Percentiles rank a stretch among this genome's conserved stretches.
phyloP scores from a whole-genome alignment of 2,888 invertebrate species.

The Myathropa florea region DNA sequence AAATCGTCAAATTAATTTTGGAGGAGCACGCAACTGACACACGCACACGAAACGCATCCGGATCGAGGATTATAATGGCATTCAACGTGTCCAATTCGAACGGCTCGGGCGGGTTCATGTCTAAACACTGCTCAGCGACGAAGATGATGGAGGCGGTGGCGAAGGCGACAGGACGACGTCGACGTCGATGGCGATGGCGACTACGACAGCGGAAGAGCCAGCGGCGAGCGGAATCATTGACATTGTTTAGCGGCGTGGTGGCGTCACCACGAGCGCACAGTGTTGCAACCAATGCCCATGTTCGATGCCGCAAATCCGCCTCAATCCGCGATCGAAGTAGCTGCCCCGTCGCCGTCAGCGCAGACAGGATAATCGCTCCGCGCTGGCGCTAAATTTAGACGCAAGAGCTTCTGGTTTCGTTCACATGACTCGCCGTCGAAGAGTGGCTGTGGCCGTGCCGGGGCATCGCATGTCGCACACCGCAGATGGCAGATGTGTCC shows the following conservation, averaged over 20 bases:
- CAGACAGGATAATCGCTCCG: slow-evolving; percentile 60
- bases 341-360: slow-evolving; percentile 73
- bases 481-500: slow-evolving; percentile 63
- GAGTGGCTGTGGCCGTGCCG: slow-evolving; percentile 14
- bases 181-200: too few relatives aligned
- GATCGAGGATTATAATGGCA: slow-evolving; percentile 56
- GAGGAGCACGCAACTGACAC: slow-evolving; percentile 15
- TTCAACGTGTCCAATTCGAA: slow-evolving; percentile 61
- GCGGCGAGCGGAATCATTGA: slow-evolving; percentile 65
- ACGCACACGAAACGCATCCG: slow-evolving; percentile 34
- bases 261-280: slow-evolving; percentile 50
- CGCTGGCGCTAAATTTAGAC: slow-evolving; percentile 57
- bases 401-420: slow-evolving; percentile 60
- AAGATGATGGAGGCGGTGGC: background rate
- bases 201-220: slow-evolving; percentile 17
- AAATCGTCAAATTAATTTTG: slow-evolving; percentile 62
- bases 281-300: slow-evolving; percentile 72
- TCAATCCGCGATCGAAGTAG: slow-evolving; percentile 72
- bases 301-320: slow-evolving; percentile 72
- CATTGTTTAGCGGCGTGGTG: slow-evolving; percentile 67
- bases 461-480: slow-evolving; percentile 34
- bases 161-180: slow-evolving; percentile 48
- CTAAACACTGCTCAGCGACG: slow-evolving; percentile 56
- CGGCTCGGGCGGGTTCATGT: slow-evolving; percentile 12
- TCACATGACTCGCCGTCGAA: slow-evolving; percentile 49